Evolutionary conservation across 2,888 invertebrate genomes (phyloP), one percentile per base, ranked within the genome.

Genomic region (Apamea monoglypha): DNA sequence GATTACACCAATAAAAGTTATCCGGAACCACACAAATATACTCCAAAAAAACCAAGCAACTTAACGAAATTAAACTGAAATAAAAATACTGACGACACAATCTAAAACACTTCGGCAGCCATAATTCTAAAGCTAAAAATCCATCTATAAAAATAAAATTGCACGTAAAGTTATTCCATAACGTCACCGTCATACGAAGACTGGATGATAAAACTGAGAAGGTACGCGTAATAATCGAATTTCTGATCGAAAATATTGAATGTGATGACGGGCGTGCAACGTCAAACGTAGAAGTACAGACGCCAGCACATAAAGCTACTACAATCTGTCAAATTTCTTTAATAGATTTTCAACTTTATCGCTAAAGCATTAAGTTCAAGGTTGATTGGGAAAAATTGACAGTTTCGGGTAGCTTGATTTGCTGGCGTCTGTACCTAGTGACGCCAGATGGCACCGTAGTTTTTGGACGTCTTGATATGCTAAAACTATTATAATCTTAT

Each of bases 221-320:
- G 81, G 82, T 82, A 85, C 86, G 88, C 88, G 85, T 88, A 87
- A 89, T 92, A 91, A 92, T 92, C 89, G 88, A 90, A 90, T 89
- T 86, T 88, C 83, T 88, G 90, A 89, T 88, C 89, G 90, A 87
- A 91, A 90, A 91, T 90, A 92, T 92, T 91, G 88, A 91, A 92
- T 90, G 81, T 86, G 81, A 81, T 85, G 83, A 85, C 82, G 80
- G 53, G 79, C 81, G 83, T 75, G 74, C 82, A 83, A 87, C 64
- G 73, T 78, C 14, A 64, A 76, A 83, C 67, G 56, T 72, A 67
- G 74, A 36, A 1, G 6, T 21, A n/a, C n/a, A n/a, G n/a, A n/a
- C n/a, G n/a, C n/a, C n/a, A n/a, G n/a, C n/a, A n/a, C n/a, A n/a
- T n/a, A n/a, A n/a, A n/a, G n/a, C n/a, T n/a, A n/a, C n/a, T n/a